Percentiles rank a stretch among this genome's conserved stretches.
phyloP scores from a whole-genome alignment of 2,113 vertebrate genomes.

The Lycocorax pyrrhopterus region DNA sequence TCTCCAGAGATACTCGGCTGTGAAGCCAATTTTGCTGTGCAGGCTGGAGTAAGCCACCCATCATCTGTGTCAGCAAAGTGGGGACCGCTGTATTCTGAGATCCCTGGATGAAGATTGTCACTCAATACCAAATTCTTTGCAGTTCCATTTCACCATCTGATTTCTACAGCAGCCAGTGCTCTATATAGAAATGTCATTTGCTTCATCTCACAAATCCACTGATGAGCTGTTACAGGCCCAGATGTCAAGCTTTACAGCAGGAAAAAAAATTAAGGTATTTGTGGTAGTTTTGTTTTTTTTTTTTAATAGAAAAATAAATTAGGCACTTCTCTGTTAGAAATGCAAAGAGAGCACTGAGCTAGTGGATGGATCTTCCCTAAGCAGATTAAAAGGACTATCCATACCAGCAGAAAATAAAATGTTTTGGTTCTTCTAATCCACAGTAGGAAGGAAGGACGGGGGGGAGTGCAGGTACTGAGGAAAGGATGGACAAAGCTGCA shows the following conservation, averaged over 20 bases:
- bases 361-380: neutral
- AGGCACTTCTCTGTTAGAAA: neutral
- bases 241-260: slow-evolving; percentile 36
- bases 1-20: neutral
- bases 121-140: slow-evolving; percentile 41
- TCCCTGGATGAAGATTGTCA: slow-evolving; percentile 33
- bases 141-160: slow-evolving; percentile 45
- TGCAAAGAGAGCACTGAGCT: neutral
- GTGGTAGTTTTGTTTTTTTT: neutral
- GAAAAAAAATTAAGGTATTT: neutral
- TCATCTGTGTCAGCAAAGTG: slow-evolving; percentile 4
- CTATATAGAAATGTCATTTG: slow-evolving; percentile 47
- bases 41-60: neutral
- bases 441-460: neutral
- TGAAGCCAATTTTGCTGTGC: neutral
- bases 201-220: slow-evolving; percentile 52
- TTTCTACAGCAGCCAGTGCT: slow-evolving; percentile 28
- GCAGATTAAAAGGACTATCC: neutral
- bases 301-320: neutral
- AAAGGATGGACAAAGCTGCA: neutral
- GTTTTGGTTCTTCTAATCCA: neutral
- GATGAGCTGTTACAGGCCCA: slow-evolving; percentile 56
- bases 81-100: neutral
- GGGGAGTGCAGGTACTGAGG: neutral
- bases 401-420: neutral